Percentiles rank a stretch among this genome's conserved stretches.
Evolutionary conservation across 2,888 invertebrate genomes (phyloP).

Genomic region (Teinopalpus imperialis): DNA sequence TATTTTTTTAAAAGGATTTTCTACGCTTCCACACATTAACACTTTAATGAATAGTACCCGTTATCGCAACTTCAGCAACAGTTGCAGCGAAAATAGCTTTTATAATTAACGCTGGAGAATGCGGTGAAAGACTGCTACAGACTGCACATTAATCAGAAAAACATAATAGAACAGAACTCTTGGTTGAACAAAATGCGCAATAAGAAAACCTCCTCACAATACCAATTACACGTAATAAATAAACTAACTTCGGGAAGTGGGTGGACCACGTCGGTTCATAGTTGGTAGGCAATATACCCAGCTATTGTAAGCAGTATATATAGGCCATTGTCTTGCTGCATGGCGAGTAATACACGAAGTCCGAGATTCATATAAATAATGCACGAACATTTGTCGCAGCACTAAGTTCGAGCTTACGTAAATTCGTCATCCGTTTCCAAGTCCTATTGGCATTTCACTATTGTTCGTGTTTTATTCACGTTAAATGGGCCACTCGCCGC

Average conservation of each 20-base stretch:
- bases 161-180: constrained; percentile 22
- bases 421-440: constrained; percentile 34
- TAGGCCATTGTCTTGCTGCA: constrained; percentile 38
- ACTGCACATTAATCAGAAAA: constrained; percentile 20
- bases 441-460: constrained; percentile 21
- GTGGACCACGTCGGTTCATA: constrained; percentile 23
- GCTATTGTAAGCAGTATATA: constrained; percentile 36
- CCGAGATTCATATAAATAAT: constrained; percentile 49
- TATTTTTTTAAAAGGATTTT: constrained; percentile 8
- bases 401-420: constrained; percentile 30
- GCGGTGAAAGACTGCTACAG: constrained; percentile 14
- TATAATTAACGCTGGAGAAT: constrained; percentile 22
- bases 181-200: constrained; percentile 16
- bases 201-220: constrained; percentile 15
- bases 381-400: constrained; percentile 36
- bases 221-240: constrained; percentile 25
- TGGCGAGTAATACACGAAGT: constrained; percentile 28
- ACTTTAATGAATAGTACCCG: constrained; percentile 20
- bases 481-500: constrained; percentile 12
- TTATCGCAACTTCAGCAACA: constrained; percentile 23
- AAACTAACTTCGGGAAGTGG: constrained; percentile 27
- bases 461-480: constrained; percentile 21
- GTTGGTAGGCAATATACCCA: constrained; percentile 44
- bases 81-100: constrained; percentile 25
- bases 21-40: constrained; percentile 7